These are phyloP conservation scores for Epinephelus moara DNA, from an alignment of 2,113 vertebrate genomes.

Conservation along the genomic window DNA sequence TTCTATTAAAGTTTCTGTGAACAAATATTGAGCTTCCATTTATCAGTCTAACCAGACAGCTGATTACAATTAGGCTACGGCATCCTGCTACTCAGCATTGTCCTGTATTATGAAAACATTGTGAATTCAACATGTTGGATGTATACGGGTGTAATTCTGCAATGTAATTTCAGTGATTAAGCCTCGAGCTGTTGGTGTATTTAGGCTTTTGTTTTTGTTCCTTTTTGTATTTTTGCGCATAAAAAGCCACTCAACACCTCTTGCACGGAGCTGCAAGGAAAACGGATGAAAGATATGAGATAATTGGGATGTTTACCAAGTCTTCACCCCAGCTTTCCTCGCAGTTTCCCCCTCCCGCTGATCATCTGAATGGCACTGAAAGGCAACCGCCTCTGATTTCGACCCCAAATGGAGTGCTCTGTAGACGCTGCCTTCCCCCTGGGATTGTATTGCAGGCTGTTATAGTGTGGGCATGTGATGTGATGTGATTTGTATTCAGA, in stretches of 20 bases:
- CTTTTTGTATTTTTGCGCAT: slow-evolving; percentile 28
- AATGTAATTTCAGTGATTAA: slow-evolving; percentile 59
- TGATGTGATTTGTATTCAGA: slow-evolving; percentile 85
- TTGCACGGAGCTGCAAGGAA: slow-evolving; percentile 44
- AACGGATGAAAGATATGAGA: slow-evolving; percentile 55
- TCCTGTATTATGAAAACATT: slow-evolving; percentile 42
- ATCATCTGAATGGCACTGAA: slow-evolving; percentile 70
- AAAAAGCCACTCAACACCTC: slow-evolving; percentile 28
- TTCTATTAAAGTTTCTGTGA: slow-evolving; percentile 51
- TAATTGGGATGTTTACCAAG: slow-evolving; percentile 74
- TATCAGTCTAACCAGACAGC: slow-evolving; percentile 52
- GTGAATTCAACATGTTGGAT: slow-evolving; percentile 37
- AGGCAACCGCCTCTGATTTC: slow-evolving; percentile 65
- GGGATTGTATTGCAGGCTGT: slow-evolving; percentile 71
- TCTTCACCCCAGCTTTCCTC: slow-evolving; percentile 54
- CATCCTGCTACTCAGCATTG: slow-evolving; percentile 11
- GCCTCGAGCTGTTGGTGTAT: slow-evolving; percentile 51
- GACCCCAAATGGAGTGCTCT: slow-evolving; percentile 74
- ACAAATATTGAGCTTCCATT: slow-evolving; percentile 49
- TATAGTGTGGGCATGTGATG: slow-evolving; percentile 67
- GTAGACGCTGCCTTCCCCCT: slow-evolving; percentile 62
- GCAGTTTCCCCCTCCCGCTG: slow-evolving; percentile 53
- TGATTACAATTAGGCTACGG: slow-evolving; percentile 50
- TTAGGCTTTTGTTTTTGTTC: slow-evolving; percentile 6
- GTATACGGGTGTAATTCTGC: slow-evolving; percentile 37